phyloP scores from a whole-genome alignment of 2,797 vertebrate species.

The Stomatorhinus walkeri region DNA sequence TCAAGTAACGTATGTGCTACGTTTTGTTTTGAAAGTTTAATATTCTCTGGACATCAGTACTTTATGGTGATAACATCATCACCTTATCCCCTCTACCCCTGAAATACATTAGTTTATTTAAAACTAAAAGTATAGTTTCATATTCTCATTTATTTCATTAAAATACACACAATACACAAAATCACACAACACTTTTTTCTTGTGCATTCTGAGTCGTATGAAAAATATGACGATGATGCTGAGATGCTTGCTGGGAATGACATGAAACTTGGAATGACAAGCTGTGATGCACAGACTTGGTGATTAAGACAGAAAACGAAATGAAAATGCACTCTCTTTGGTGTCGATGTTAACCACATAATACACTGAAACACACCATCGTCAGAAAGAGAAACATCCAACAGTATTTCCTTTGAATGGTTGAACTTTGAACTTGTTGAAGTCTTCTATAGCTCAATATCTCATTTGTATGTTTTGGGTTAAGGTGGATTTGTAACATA shows the following conservation, averaged over 20 bases:
- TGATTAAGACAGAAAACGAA: not conserved
- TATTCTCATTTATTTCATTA: not conserved
- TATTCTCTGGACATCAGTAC: not conserved
- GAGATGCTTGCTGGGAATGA: not conserved
- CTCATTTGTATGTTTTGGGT: not conserved
- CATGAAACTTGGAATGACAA: not conserved
- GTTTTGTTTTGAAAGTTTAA: not conserved
- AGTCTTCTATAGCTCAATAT: not conserved
- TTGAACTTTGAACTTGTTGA: not conserved
- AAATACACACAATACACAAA: not conserved
- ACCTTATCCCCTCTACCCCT: not conserved
- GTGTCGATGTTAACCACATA: not conserved
- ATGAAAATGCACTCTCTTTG: not conserved
- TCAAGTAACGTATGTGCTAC: not conserved
- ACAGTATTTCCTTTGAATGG: not conserved
- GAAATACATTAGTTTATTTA: not conserved
- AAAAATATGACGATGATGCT: not conserved
- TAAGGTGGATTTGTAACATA: not conserved
- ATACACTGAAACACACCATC: not conserved
- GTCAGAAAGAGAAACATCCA: not conserved
- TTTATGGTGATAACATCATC: not conserved
- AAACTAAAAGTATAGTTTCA: not conserved
- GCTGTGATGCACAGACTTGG: not conserved
- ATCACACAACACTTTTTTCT: not conserved
- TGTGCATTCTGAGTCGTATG: not conserved